phyloP scores from a whole-genome alignment of 2,888 invertebrate genomes.

The Drosophila maculinotata region DNA sequence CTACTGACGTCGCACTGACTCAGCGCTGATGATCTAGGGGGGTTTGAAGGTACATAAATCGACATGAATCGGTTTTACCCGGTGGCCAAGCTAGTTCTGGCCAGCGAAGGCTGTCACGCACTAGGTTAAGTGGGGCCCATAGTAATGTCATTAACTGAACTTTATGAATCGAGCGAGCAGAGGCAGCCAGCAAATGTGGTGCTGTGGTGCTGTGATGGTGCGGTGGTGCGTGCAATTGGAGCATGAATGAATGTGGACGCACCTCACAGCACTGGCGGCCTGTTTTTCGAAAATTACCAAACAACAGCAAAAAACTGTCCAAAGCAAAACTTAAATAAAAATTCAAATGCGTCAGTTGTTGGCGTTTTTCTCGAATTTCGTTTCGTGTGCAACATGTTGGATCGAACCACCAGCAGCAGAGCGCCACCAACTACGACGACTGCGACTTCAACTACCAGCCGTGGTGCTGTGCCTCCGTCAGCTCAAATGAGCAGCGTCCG shows the following conservation, averaged over 20 bases:
- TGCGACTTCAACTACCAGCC: constrained; percentile 20
- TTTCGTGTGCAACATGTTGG: constrained; percentile 55
- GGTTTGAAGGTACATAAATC: neutral
- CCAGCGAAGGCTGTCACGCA: constrained; percentile 67
- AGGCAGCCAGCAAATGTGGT: constrained; percentile 5
- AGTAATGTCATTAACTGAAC: constrained; percentile 44
- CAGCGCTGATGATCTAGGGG: constrained; percentile 25
- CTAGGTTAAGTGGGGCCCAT: constrained; percentile 46
- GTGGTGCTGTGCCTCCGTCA: constrained; percentile 26
- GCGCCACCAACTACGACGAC: constrained; percentile 11
- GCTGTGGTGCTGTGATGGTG: constrained; percentile 11
- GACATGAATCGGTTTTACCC: constrained; percentile 62
- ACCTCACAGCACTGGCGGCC: constrained; percentile 9
- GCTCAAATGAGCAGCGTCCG: constrained; percentile 70
- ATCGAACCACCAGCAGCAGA: constrained; percentile 37
- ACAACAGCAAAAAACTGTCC: constrained; percentile 11
- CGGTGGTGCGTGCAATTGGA: constrained; percentile 49
- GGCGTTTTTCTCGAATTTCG: constrained; percentile 16
- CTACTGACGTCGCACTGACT: constrained; percentile 50
- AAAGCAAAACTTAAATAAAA: constrained; percentile 9
- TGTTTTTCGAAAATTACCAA: constrained; percentile 11
- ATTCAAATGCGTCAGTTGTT: constrained; percentile 15
- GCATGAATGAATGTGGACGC: constrained; percentile 64
- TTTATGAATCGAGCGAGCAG: constrained; percentile 50
- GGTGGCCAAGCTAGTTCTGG: constrained; percentile 49